phyloP scores from a whole-genome alignment of 2,888 invertebrate species.

The Augochlorella aurata region DNA sequence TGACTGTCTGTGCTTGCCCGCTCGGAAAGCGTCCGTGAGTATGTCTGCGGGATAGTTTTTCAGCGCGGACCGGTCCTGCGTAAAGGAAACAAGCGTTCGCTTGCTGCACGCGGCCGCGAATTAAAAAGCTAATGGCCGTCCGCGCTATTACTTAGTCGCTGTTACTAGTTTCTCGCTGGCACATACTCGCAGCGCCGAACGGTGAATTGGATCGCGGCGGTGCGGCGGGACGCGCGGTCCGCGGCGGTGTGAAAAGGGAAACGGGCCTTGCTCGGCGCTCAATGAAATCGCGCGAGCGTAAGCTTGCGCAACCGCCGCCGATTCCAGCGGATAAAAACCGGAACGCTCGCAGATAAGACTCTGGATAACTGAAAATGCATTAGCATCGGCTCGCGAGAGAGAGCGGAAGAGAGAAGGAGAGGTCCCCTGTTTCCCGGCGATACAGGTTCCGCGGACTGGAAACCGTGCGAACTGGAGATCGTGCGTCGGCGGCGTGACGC shows the following conservation, averaged over 20 bases:
- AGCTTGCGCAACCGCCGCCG: slow-evolving; percentile 43
- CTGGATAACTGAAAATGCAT: slow-evolving; percentile 29
- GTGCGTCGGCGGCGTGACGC: slow-evolving; percentile 44
- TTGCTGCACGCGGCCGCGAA: slow-evolving; percentile 6
- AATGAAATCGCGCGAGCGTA: slow-evolving; percentile 45
- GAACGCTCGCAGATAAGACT: slow-evolving; percentile 44
- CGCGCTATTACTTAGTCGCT: not conserved
- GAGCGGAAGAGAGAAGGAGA: not conserved
- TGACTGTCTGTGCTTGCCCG: not conserved
- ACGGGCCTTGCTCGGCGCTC: slow-evolving; percentile 24
- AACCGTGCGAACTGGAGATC: slow-evolving; percentile 36
- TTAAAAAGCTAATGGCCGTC: slow-evolving; percentile 23
- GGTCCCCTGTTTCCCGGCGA: not conserved
- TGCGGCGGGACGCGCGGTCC: not conserved
- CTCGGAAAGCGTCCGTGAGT: not conserved
- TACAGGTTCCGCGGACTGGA: slow-evolving; percentile 16
- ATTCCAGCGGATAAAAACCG: slow-evolving; percentile 34
- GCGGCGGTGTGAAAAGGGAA: slow-evolving; percentile 43
- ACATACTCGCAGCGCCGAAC: not conserved
- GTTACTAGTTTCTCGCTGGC: not conserved
- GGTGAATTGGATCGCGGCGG: slow-evolving; percentile 39
- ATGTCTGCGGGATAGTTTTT: not conserved
- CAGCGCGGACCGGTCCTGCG: not conserved
- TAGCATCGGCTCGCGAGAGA: not conserved
- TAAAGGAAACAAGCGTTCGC: slow-evolving; percentile 23